Evolutionary conservation across 2,888 invertebrate genomes (phyloP).

Genomic region (Ganaspis brasiliensis): DNA sequence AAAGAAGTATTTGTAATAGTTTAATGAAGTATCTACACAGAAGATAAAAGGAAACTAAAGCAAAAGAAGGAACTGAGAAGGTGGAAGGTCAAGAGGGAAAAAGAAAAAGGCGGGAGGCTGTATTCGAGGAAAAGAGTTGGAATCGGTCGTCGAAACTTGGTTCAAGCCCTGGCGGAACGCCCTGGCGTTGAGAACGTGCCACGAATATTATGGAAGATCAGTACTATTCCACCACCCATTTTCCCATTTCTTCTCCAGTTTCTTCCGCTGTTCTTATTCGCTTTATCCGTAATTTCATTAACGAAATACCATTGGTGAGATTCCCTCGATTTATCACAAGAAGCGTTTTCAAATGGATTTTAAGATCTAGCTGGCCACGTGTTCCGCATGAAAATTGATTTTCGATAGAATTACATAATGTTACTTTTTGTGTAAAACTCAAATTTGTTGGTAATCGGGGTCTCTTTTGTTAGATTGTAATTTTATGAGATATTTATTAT

Average conservation of each 20-base stretch:
- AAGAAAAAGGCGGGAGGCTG: constrained; percentile 47
- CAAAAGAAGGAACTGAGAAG: constrained; percentile 56
- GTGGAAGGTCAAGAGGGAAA: constrained; percentile 50
- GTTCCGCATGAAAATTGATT: constrained; percentile 38
- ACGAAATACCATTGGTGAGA: constrained; percentile 60
- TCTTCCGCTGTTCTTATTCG: constrained; percentile 51
- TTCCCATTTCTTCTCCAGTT: constrained; percentile 51
- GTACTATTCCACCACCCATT: constrained; percentile 54
- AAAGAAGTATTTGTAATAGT: constrained; percentile 2
- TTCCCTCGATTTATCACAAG: constrained; percentile 60
- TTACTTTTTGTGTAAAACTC: neutral
- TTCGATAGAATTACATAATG: neutral
- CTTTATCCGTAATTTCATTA: constrained; percentile 65
- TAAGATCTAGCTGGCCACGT: constrained; percentile 51
- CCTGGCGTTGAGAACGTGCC: constrained; percentile 61
- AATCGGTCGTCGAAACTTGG: constrained; percentile 55
- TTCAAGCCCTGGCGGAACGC: constrained; percentile 57
- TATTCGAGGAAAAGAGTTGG: constrained; percentile 50
- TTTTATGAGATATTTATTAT: neutral
- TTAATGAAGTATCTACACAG: constrained; percentile 14
- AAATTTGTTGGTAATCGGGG: neutral
- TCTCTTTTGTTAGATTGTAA: too few species aligned
- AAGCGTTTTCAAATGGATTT: constrained; percentile 57
- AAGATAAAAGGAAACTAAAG: constrained; percentile 53
- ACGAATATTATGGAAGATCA: constrained; percentile 63